Percentiles rank a stretch among this genome's conserved stretches.
Conservation (phyloP, 2,113 vertebrate genomes). For the Tamias sibiricus region DNA sequence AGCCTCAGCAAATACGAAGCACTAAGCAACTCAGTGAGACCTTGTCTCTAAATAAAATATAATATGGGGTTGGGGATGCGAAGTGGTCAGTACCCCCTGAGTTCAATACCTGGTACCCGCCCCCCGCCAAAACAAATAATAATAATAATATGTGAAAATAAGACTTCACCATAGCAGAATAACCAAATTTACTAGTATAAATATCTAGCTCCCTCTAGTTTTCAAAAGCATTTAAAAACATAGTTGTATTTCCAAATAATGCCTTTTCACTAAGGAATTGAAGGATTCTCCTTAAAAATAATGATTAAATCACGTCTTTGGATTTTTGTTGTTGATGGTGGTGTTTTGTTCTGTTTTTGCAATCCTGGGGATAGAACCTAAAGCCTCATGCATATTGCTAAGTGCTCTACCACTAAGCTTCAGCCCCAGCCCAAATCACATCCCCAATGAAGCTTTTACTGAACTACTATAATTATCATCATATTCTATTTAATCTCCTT, state of each 20-base stretch:
- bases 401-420: not conserved
- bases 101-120: too few relatives aligned
- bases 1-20: too few relatives aligned
- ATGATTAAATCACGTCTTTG: not conserved
- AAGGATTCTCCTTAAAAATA: conserved; percentile 11
- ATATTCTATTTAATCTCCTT: not conserved
- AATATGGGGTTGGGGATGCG: too few relatives aligned
- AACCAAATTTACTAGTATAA: not conserved
- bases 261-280: not conserved
- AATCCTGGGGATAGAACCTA: not conserved
- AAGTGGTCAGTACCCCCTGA: too few relatives aligned
- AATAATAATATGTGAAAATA: not conserved
- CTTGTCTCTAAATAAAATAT: too few relatives aligned
- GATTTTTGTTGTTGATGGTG: not conserved
- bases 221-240: conserved; percentile 23
- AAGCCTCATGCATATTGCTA: not conserved
- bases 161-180: not conserved
- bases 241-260: not conserved
- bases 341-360: not conserved
- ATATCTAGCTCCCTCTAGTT: not conserved
- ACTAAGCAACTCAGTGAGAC: too few relatives aligned
- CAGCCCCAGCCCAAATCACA: not conserved
- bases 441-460: not conserved
- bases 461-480: not conserved
- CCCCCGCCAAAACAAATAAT: too few relatives aligned